Conservation (phyloP, 2,888 invertebrate genomes). For the Pandemis cinnamomeana region DNA sequence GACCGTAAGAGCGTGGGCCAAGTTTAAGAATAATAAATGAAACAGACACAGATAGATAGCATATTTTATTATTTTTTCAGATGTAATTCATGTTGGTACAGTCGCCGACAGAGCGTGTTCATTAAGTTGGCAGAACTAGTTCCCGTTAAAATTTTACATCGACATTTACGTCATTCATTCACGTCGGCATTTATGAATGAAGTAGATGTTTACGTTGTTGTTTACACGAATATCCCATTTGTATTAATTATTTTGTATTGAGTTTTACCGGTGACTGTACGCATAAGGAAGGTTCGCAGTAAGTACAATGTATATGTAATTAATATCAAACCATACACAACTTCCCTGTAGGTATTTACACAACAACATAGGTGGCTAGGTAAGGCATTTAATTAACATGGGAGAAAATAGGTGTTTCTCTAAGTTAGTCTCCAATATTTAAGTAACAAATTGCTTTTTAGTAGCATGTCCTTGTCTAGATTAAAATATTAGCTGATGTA, state of each 20-base stretch:
- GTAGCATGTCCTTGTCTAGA: neutral
- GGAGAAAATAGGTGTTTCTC: constrained; percentile 1
- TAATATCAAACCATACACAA: constrained; percentile 68
- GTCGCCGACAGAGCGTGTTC: constrained; percentile 49
- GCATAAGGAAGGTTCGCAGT: constrained; percentile 53
- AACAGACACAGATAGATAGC: constrained; percentile 51
- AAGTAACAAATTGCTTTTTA: neutral
- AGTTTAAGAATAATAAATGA: constrained; percentile 45
- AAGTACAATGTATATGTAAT: constrained; percentile 57
- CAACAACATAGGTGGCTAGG: constrained; percentile 52
- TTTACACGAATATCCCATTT: neutral
- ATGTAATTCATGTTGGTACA: constrained; percentile 59
- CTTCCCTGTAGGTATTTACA: constrained; percentile 74
- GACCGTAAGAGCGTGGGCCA: no score
- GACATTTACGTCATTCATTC: neutral
- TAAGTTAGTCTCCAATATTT: neutral
- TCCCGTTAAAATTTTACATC: neutral
- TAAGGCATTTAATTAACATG: constrained; percentile 18
- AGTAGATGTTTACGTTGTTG: neutral
- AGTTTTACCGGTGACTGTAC: constrained; percentile 5
- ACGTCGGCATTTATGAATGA: neutral
- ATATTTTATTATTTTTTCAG: constrained; percentile 63
- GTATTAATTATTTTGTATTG: no score
- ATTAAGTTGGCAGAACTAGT: neutral
- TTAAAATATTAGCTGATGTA: neutral